Base-by-base conservation (phyloP, 2,113 vertebrate genomes). In the Chascanopsetta lugubris region DNA sequence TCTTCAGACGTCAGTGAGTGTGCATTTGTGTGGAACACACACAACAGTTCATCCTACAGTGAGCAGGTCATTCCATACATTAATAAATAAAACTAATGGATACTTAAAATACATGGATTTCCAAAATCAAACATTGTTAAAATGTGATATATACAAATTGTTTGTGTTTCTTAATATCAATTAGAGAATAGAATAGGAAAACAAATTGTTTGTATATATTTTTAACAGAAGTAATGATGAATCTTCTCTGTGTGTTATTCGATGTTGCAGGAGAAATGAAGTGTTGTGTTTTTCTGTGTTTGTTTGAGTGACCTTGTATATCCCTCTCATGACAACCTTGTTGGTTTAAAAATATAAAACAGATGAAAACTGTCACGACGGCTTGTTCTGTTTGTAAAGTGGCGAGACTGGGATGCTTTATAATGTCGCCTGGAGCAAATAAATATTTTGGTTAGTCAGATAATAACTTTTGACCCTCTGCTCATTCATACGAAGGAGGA, bases 381-480 rank as follows among this genome's bases (percentile, higher is more conserved):
- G 51, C 12, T 29, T 49, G 21, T 20, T 30, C 2, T 5, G 45
- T 55, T 27, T 43, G 65, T 30, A n/a, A 29, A 38, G 25, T 34
- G 64, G 21, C 57, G 7, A 50, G 67, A 51, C 20, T 17, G 21
- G n/a, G 26, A 38, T 29, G 4, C 21, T 80, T 62, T 25, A 53
- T 60, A 70, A 40, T 27, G 11, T 26, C 56, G 63, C 71, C 69
- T 1, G 0, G 27, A 66, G 72, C 68, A 69, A 69, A 77, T 61
- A 49, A 74, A 80, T 69, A 69, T 69, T 66, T 80, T 70, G 72
- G 49, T 47, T 77, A 75, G 80, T 81, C 63, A 70, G 45, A 81
- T 49, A 45, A 45, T 60, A 53, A 69, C 77, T 64, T 76, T 48
- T 77, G 67, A 70, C 62, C 61, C 53, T 45, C 13, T 54, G 48